A percentile compares a stretch with the other conserved stretches of the same genome.
phyloP scores from a whole-genome alignment of 2,888 invertebrate genomes.

The Bruchidius siliquastri region DNA sequence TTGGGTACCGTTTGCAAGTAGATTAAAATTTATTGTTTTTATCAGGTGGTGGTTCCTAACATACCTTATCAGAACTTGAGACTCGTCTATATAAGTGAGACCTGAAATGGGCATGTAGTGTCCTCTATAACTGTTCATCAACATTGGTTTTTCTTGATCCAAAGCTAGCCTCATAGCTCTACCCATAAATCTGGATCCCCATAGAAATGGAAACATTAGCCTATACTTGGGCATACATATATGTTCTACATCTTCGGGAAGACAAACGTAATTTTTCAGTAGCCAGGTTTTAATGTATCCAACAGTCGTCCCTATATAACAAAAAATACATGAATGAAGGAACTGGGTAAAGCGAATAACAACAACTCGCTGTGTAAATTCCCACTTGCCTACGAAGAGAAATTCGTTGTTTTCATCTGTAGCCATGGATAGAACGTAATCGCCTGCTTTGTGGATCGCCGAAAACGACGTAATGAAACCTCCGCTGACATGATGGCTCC shows the following conservation, averaged over 20 bases:
- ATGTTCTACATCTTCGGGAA: constrained; percentile 47
- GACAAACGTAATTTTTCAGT: constrained; percentile 60
- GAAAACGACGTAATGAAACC: constrained; percentile 67
- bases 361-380: too few species aligned
- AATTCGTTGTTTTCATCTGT: constrained; percentile 68
- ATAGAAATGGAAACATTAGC: constrained; percentile 68
- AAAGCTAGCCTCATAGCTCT: constrained; percentile 63
- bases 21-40: background rate
- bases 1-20: too few species aligned
- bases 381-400: constrained; percentile 62
- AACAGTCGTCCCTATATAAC: constrained; percentile 49
- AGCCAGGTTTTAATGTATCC: constrained; percentile 82
- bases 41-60: too few species aligned
- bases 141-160: constrained; percentile 59
- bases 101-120: constrained; percentile 66
- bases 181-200: constrained; percentile 63
- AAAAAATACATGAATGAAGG: background rate
- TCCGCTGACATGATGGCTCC: constrained; percentile 75
- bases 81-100: constrained; percentile 62
- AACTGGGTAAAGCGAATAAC: background rate
- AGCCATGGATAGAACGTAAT: constrained; percentile 64
- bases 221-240: constrained; percentile 61
- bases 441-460: constrained; percentile 63
- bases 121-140: constrained; percentile 66
- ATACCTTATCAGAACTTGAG: constrained; percentile 65